Evolutionary conservation across 2,888 invertebrate genomes (phyloP).

Genomic region (Drosophila ustulata): DNA sequence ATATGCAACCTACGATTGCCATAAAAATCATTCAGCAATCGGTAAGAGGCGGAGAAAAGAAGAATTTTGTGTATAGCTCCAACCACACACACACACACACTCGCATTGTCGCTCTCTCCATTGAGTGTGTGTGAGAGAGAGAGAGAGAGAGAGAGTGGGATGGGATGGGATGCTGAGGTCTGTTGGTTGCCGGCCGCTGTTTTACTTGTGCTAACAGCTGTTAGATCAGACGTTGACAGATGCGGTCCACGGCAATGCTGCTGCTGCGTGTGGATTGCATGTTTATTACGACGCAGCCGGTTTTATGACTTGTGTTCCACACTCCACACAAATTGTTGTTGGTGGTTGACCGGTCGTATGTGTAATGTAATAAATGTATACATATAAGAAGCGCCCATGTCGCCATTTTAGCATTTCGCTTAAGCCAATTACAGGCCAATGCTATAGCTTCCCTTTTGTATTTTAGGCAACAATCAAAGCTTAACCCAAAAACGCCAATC

Average conservation of each 20-base stretch:
- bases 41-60: slow-evolving; percentile 34
- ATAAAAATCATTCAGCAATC: slow-evolving; percentile 59
- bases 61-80: slow-evolving; percentile 48
- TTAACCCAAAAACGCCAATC: slow-evolving; percentile 59
- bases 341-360: slow-evolving; percentile 42
- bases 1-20: slow-evolving; percentile 39
- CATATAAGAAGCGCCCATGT: slow-evolving; percentile 2
- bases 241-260: slow-evolving; percentile 31
- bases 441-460: not conserved
- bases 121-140: slow-evolving; percentile 17
- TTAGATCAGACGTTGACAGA: slow-evolving; percentile 55
- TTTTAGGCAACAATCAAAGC: slow-evolving; percentile 33
- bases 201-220: slow-evolving; percentile 63
- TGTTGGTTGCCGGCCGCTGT: slow-evolving; percentile 44
- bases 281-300: slow-evolving; percentile 57
- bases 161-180: slow-evolving; percentile 43
- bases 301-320: slow-evolving; percentile 51
- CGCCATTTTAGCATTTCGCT: slow-evolving; percentile 30
- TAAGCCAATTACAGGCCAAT: slow-evolving; percentile 43
- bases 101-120: slow-evolving; percentile 11
- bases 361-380: slow-evolving; percentile 6
- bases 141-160: slow-evolving; percentile 34
- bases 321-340: slow-evolving; percentile 25
- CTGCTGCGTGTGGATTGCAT: slow-evolving; percentile 48
- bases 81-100: not conserved